Conservation (phyloP, 2,797 vertebrate genomes). For the Falco biarmicus region DNA sequence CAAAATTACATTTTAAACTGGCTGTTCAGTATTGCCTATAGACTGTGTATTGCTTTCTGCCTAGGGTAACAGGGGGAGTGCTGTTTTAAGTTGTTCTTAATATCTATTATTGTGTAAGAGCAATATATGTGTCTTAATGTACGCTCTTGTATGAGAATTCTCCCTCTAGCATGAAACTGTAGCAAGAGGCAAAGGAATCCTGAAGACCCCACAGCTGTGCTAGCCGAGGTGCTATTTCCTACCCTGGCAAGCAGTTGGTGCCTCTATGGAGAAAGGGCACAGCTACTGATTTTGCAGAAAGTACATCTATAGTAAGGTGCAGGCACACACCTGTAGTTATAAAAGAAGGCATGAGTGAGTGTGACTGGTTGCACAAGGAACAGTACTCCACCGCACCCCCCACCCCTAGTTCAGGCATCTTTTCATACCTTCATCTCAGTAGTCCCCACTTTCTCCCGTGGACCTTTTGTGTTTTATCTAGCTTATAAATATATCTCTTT, state of each 20-base stretch:
- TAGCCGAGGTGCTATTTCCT: background rate
- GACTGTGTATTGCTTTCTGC: background rate
- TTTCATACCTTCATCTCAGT: accelerated
- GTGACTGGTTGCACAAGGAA: background rate
- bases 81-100: background rate
- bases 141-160: background rate
- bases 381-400: too few relatives aligned
- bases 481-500: background rate
- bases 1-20: background rate
- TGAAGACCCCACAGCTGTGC: background rate
- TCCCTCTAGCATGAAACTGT: background rate
- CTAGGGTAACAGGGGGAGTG: background rate
- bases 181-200: background rate
- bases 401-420: background rate
- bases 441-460: background rate
- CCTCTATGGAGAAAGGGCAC: background rate
- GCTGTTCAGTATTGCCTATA: background rate
- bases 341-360: background rate
- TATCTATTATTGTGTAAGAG: background rate
- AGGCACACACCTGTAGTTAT: background rate
- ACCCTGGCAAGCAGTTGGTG: background rate
- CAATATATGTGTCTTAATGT: background rate
- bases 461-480: background rate
- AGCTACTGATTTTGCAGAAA: background rate
- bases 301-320: background rate